phyloP scores from a whole-genome alignment of 1,140 invertebrate species.

The Cryptotermes secundus region DNA sequence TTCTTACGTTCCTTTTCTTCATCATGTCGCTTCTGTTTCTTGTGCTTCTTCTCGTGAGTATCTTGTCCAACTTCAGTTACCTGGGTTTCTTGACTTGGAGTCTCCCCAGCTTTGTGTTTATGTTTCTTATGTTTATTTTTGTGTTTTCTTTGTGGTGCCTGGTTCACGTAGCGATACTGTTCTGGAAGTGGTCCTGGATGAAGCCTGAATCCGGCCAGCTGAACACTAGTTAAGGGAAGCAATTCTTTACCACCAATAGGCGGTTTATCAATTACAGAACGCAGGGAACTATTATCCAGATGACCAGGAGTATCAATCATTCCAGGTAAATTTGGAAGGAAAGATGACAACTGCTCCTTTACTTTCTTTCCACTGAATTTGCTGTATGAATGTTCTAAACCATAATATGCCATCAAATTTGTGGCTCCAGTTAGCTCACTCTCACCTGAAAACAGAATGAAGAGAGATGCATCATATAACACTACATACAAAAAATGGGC shows the following conservation, averaged over 20 bases:
- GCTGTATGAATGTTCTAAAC: slow-evolving; percentile 94
- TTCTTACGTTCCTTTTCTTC: slow-evolving; percentile 94
- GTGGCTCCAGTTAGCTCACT: slow-evolving; percentile 93
- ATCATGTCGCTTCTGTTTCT: slow-evolving; percentile 91
- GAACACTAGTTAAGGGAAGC: slow-evolving; percentile 79
- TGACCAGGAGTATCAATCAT: slow-evolving; percentile 88
- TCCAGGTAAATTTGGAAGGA: slow-evolving; percentile 91
- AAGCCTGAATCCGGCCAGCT: slow-evolving; percentile 90
- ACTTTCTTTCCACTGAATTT: slow-evolving; percentile 98
- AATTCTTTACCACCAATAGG: slow-evolving; percentile 95
- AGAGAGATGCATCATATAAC: slow-evolving; percentile 27
- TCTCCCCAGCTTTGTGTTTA: slow-evolving; percentile 82
- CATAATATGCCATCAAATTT: slow-evolving; percentile 95
- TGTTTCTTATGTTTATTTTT: slow-evolving; percentile 95
- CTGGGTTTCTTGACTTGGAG: slow-evolving; percentile 67
- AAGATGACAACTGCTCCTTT: slow-evolving; percentile 92
- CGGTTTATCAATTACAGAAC: slow-evolving; percentile 95
- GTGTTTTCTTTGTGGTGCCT: slow-evolving; percentile 87
- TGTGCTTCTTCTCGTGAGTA: slow-evolving; percentile 92
- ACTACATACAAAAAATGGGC: too few relatives aligned
- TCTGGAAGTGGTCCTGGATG: slow-evolving; percentile 95
- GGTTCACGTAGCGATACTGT: slow-evolving; percentile 91
- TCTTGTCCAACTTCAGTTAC: slow-evolving; percentile 68
- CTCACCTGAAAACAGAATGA: slow-evolving; percentile 65
- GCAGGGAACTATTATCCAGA: slow-evolving; percentile 78